Base-by-base conservation (phyloP, 2,888 invertebrate species). In the Unio pictorum region DNA sequence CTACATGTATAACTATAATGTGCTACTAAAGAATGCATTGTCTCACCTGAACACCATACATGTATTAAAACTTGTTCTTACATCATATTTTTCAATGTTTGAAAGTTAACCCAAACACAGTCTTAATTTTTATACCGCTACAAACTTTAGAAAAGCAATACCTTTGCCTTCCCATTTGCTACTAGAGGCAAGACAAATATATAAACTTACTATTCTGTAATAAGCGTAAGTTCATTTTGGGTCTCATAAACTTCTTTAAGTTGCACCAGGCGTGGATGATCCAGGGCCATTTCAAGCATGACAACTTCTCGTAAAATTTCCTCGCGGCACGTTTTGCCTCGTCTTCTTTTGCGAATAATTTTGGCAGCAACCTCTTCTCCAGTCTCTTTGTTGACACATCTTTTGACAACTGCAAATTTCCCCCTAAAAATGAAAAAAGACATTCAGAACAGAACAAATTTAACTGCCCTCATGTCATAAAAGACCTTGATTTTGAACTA, bases 331-430 rank as follows among this genome's bases (percentile, higher is more conserved):
- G 97, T 94, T 73, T 91, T 91, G 11, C 92, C 92, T 76, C 91
- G 90, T 85, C 97, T 92, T 89, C 97, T 95, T 91, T 96, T 94
- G 82, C 97, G 94, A 66, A 92, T 91, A 91, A 96, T 96, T 92
- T 98, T 98, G 78, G 98, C 98, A n/a, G 98, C 98, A 91, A 95
- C 97, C 89, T 95, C 95, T 87, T 94, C 93, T 73, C 95, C 95
- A 68, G 95, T 95, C 84, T 94, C 93, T 90, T 94, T 93, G 92
- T 97, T 95, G 55, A 95, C 93, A 89, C 96, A 96, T 91, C 96
- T 94, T 88, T 95, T 94, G 80, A 98, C 98, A 80, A 97, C 95
- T 64, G 98, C 98, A 91, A 97, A 98, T 92, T 98, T 98, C 68
- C 98, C 98, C 91, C 98, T 98, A 94, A n/a, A 94, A 54, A 68